Conservation (phyloP, 2,888 invertebrate species). For the Cremastinae sp. region DNA sequence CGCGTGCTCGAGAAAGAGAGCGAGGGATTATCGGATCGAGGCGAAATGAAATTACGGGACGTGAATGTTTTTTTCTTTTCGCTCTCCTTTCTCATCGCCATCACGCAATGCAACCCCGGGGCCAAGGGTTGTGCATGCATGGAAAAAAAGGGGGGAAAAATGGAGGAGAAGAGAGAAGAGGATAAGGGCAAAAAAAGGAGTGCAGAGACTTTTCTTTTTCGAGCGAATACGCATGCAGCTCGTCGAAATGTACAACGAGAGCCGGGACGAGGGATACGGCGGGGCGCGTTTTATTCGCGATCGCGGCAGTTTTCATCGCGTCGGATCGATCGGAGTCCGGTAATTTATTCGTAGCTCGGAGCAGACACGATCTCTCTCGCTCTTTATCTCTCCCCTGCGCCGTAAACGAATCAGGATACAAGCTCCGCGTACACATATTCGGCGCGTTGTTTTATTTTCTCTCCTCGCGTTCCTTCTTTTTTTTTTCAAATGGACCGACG, state of each 20-base stretch:
- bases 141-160: too few relatives aligned
- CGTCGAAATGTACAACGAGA: constrained; percentile 46
- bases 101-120: background rate
- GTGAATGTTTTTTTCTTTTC: constrained; percentile 15
- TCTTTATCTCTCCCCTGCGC: constrained; percentile 33
- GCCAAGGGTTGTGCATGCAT: constrained; percentile 5
- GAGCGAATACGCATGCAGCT: constrained; percentile 45
- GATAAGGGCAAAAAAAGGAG: constrained; percentile 5
- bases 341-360: constrained; percentile 66
- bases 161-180: background rate
- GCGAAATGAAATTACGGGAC: constrained; percentile 50
- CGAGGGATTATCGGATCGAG: constrained; percentile 41
- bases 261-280: constrained; percentile 57
- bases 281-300: constrained; percentile 37
- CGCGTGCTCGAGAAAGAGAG: constrained; percentile 7
- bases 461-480: constrained; percentile 46
- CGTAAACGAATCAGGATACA: constrained; percentile 30
- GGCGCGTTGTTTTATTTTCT: constrained; percentile 25
- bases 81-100: constrained; percentile 1
- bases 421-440: constrained; percentile 16
- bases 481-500: background rate
- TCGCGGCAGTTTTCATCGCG: constrained; percentile 60
- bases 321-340: constrained; percentile 64
- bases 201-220: constrained; percentile 29
- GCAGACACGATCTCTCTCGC: constrained; percentile 36